Percentiles rank a stretch among this genome's conserved stretches.
These are phyloP conservation scores for Ctenodactylus gundi DNA, from an alignment of 2,113 vertebrate species.

Conservation along the genomic window DNA sequence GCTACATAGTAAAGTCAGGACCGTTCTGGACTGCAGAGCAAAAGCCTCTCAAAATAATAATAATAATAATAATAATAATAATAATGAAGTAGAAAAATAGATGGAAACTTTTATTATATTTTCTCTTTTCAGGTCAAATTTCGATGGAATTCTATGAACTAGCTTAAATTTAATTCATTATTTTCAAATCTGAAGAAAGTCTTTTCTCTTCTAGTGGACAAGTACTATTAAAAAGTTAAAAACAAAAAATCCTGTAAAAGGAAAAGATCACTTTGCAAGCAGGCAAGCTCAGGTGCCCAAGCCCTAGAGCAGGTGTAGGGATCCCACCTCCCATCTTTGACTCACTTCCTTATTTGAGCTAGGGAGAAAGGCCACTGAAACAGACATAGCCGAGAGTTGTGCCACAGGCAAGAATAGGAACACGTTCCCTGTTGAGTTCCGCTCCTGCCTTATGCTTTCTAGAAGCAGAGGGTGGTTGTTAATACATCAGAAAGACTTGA, in stretches of 20 bases:
- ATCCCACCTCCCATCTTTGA: not conserved
- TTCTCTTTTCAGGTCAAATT: not conserved
- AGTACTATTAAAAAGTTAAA: not conserved
- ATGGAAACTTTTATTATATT: not conserved
- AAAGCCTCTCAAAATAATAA: no score
- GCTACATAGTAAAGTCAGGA: no score
- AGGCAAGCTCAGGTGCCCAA: not conserved
- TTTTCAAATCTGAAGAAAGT: not conserved
- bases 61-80: no score
- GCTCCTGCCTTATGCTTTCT: conserved; percentile 7
- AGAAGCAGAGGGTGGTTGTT: conserved; percentile 21
- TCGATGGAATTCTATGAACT: not conserved
- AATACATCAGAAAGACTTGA: conserved; percentile 52
- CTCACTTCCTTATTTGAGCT: not conserved
- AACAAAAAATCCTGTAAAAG: not conserved
- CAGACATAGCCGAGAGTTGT: not conserved
- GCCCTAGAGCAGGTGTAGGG: not conserved
- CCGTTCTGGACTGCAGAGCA: no score
- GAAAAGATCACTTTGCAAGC: not conserved
- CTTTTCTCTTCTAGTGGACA: not conserved
- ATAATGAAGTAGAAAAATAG: conserved; percentile 4
- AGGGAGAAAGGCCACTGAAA: not conserved
- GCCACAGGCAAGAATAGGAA: not conserved
- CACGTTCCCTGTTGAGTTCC: not conserved
- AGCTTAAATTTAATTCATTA: not conserved